These are phyloP conservation scores for Uropsilus gracilis DNA, from an alignment of 2,113 vertebrate genomes.

Conservation along the genomic window DNA sequence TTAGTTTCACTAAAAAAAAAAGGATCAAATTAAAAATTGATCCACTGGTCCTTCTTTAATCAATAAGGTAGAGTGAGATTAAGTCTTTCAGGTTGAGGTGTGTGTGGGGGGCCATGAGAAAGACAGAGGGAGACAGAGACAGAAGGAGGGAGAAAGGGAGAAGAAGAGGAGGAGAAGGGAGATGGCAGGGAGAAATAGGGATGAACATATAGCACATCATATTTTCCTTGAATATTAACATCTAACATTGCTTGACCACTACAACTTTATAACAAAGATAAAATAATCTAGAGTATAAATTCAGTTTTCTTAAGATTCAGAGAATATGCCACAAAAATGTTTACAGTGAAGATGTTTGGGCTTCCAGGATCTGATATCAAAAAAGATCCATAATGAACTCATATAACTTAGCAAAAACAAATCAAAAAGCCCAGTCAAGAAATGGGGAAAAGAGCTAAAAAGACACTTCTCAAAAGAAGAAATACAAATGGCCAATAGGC, in stretches of 20 bases:
- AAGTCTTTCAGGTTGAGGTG: too few relatives aligned
- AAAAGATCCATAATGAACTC: too few relatives aligned
- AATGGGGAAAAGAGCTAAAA: too few relatives aligned
- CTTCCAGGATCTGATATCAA: too few relatives aligned
- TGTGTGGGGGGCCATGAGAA: too few relatives aligned
- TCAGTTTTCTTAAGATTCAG: not conserved
- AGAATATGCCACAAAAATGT: not conserved
- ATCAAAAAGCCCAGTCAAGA: too few relatives aligned
- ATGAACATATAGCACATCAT: not conserved
- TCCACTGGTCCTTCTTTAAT: not conserved
- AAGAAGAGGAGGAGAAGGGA: not conserved
- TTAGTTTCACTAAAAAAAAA: not conserved
- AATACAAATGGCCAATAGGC: too few relatives aligned
- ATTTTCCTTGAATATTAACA: not conserved
- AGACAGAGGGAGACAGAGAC: not conserved
- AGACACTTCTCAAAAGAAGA: too few relatives aligned
- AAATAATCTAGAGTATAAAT: slow-evolving; percentile 37
- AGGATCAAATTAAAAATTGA: not conserved
- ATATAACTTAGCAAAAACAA: too few relatives aligned
- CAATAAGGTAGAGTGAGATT: not conserved
- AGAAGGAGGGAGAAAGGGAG: not conserved
- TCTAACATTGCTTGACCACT: not conserved
- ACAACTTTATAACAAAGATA: not conserved
- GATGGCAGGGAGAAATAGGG: not conserved
- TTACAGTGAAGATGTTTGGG: too few relatives aligned